Base-by-base conservation (phyloP, 1,140 invertebrate genomes). In the Eulimnadia texana region DNA sequence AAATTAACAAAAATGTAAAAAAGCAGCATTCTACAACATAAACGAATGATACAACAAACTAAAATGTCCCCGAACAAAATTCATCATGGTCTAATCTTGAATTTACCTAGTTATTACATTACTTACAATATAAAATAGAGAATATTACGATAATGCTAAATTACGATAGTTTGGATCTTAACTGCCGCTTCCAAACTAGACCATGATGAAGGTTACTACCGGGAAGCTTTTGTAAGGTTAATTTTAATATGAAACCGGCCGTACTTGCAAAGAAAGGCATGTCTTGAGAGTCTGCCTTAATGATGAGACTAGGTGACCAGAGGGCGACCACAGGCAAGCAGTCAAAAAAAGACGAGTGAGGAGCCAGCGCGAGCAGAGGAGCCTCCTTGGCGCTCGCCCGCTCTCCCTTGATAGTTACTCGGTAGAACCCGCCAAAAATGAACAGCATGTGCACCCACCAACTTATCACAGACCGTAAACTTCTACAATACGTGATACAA, bases 311-410 rank as follows among this genome's bases (percentile, higher is more conserved):
- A 2, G 90, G 88, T 23, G 85, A 85, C 25, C 84, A 83, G 62
- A 91, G 79, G 65, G 83, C 80, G 63, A 90, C 82, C 63, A 90
- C 83, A 63, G 84, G 80, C 63, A 94, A 80, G 58, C 88, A 85
- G 75, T 94, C 92, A 74, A 90, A 86, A 79, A 88, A 93, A 60
- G 85, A 84, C 22, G 91, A 94, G 73, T 95, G 92, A 6, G 92
- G 90, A 20, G 89, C 89, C 53, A 90, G 79, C n/a, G 83, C 84
- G 60, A 94, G 74, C 63, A 96, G 83, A 2, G 90, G 88, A 1
- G 90, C 90, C 64, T 90, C 84, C 64, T 81, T 78, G 16, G 78
- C 65, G 1, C 77, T 70, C 19, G 82, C 84, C 67, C 79, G 76
- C 62, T 76, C 74, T 50, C 87, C 87, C 69, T 82, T 83, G 50